Evolutionary conservation across 2,797 vertebrate species (phyloP).

Genomic region (Sebastes iracundus): DNA sequence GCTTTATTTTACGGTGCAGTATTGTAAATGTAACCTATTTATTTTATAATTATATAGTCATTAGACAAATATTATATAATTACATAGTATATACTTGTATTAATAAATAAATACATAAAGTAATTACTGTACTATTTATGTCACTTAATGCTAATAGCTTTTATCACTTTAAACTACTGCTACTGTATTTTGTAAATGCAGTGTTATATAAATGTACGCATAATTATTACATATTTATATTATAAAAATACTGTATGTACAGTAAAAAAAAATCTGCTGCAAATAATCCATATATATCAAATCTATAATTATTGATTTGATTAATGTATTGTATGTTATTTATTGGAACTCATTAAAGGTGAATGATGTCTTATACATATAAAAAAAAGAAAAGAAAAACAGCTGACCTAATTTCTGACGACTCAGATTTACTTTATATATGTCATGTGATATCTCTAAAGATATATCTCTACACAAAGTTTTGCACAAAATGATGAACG

Average conservation of each 20-base stretch:
- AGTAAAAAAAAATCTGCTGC: background rate
- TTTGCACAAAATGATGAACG: background rate
- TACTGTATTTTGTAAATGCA: background rate
- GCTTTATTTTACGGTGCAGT: background rate
- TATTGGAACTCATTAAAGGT: background rate
- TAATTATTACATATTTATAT: background rate
- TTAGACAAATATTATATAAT: background rate
- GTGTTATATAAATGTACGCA: background rate
- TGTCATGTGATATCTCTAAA: background rate
- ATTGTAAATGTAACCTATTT: background rate
- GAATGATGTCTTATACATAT: background rate
- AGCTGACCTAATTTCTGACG: accelerated
- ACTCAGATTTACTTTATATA: background rate
- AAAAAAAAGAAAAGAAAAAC: no score
- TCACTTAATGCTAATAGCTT: no score
- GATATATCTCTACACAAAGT: background rate
- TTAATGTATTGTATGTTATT: background rate
- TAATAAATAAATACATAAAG: background rate
- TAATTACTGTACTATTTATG: no score
- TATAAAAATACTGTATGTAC: background rate
- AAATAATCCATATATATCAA: background rate
- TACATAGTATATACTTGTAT: background rate
- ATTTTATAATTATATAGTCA: background rate
- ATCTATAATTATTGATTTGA: background rate
- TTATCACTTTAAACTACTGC: background rate